Evolutionary conservation across 2,888 invertebrate species (phyloP), one percentile per base, ranked within the genome.

Genomic region (Litoditis marina): DNA sequence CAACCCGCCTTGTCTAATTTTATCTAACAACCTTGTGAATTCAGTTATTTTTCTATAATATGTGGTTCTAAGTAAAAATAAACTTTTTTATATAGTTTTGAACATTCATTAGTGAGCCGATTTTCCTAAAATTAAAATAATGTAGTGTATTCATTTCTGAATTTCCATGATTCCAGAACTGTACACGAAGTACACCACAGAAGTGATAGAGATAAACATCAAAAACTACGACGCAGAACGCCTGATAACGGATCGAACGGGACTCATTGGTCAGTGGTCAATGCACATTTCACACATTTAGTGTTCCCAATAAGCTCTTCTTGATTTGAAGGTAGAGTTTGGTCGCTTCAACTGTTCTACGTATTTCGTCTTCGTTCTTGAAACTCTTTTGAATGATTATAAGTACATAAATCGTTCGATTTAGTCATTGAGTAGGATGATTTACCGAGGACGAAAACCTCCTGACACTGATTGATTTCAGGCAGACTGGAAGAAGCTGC

Each of bases 211-310:
- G 36, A 32, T 81, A 0, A 63, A 66, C 30, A 59, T 81, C 31
- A 76, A 69, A 44, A 78, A 80, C 51, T 49, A 76, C 4, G 78
- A 79, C 39, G 76, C 78, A 11, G 81, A 81, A 44, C 77, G 78
- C 47, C 54, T 79, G n/a, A 55, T 79, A 39, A 71, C 66, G n/a
- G 69, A 71, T 54, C 51, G 76, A 47, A 68, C 67, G 16, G 63
- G 68, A 31, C 60, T 72, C 59, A 60, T 78, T 32, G 66, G 73
- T 66, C 28, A 8, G 52, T 16, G 8, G 11, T 51, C 16, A 30
- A 51, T 51, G 11, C 11, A 51, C 27, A 13, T 30, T 51, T 51
- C 25, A 11, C n/a, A 39, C 11, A 13, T 39, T 39, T 39, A 39
- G n/a, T 39, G 11, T 25, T 49, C 16, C 4, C 27, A 8, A 7